Base-by-base conservation (phyloP, 2,888 invertebrate species). In the Xestoiulus laeticollis region DNA sequence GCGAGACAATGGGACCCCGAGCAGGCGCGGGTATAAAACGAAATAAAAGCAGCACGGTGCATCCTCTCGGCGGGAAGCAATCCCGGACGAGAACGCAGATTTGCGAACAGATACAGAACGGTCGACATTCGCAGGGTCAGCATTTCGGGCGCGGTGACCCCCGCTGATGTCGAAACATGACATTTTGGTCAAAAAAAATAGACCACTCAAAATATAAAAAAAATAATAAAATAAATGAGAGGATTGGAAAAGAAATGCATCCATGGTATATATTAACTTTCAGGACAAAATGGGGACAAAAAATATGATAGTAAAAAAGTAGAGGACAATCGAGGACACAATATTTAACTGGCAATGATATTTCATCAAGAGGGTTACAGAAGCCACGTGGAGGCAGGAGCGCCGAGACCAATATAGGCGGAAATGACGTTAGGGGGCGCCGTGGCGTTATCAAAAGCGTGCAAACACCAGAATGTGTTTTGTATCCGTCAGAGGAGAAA, bases 41-140 rank as follows among this genome's bases (percentile, higher is more conserved):
- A 68, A 68, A 68, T 68, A 68, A 68, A 68, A 68, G 68, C 68
- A 68, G 68, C 68, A 68, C 68, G 68, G 68, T 4, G 68, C 68
- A 68, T 68, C 68, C 48, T 48, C 48, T 48, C 48, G 3, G 19
- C 14, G 48, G 48, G 48, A 12, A 3, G 48, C 48, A 48, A 48
- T 48, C 48, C 48, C 48, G 48, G 48, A 48, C 19, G 48, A 48
- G 48, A 19, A 12, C 68, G 22, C 68, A 4, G 68, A 19, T 10
- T 26, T 10, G 6, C 22, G 26, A 22, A 22, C 26, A 22, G 68
- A 68, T 68, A n/a, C n/a, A 59, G 48, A 48, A 48, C 19, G 48
- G 48, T 19, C 48, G 14, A 48, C 10, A 48, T 16, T 48, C 14
- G 48, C 1, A 26, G 68, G 68, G 68, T 68, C 68, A 22, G 68